These are phyloP conservation scores for Hydractinia symbiolongicarpus DNA, from an alignment of 30 jellyfish, hydroid and myxozoan species.

Conservation along the genomic window DNA sequence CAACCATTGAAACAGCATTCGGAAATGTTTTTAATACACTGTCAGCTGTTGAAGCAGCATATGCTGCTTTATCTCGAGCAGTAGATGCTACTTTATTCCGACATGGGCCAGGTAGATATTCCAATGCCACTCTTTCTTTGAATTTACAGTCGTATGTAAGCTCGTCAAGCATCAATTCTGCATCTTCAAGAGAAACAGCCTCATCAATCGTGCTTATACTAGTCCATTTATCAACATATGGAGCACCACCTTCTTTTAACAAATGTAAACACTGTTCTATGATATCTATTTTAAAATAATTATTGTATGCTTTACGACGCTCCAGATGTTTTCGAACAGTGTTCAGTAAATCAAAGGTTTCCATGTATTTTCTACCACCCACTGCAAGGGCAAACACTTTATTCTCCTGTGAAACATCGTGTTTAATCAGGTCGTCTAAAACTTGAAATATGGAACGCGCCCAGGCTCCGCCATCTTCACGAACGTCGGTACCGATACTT, in stretches of 20 bases:
- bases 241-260: slow-evolving; percentile 7
- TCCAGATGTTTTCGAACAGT: background rate
- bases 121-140: background rate
- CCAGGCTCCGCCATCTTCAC: background rate
- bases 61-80: background rate
- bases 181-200: background rate
- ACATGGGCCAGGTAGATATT: background rate
- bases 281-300: background rate
- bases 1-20: background rate
- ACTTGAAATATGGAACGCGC: background rate
- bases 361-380: background rate
- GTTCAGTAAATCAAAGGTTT: background rate
- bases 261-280: background rate
- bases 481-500: background rate
- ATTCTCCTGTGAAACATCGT: background rate
- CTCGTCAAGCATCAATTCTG: background rate
- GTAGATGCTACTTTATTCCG: background rate
- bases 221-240: background rate
- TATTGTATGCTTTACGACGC: background rate
- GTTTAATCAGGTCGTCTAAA: background rate
- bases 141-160: background rate
- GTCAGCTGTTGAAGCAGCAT: background rate
- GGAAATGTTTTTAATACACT: background rate
- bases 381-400: background rate
- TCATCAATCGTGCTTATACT: background rate